phyloP scores from a whole-genome alignment of 1,140 invertebrate species.

The Stenopsyche tienmushanensis region DNA sequence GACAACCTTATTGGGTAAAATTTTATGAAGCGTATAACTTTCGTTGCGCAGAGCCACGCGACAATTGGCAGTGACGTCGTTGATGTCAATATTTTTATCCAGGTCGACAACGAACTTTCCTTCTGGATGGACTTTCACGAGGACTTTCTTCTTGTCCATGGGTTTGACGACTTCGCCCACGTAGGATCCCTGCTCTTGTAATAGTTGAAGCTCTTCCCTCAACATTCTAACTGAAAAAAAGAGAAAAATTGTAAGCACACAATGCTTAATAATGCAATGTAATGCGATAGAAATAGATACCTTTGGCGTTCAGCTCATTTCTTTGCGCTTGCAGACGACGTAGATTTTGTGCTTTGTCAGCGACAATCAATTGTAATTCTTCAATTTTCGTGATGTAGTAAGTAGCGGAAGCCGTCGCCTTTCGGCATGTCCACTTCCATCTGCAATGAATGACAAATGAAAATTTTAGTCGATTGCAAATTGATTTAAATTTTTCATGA shows the following conservation, averaged over 20 bases:
- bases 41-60: slow-evolving; percentile 97
- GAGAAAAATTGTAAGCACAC: background rate
- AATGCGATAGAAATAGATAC: too few species aligned
- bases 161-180: slow-evolving; percentile 99
- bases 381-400: slow-evolving; percentile 98
- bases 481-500: too few species aligned
- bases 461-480: too few species aligned
- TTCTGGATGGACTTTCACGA: slow-evolving; percentile 99
- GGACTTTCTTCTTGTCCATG: slow-evolving; percentile 99
- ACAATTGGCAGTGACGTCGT: slow-evolving; percentile 96
- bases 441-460: slow-evolving; percentile 55
- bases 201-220: slow-evolving; percentile 93
- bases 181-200: slow-evolving; percentile 99
- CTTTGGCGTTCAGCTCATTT: slow-evolving; percentile 99
- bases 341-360: slow-evolving; percentile 97
- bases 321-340: slow-evolving; percentile 96
- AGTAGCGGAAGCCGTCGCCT: slow-evolving; percentile 86
- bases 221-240: slow-evolving; percentile 83
- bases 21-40: slow-evolving; percentile 98
- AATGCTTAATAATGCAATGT: too few species aligned
- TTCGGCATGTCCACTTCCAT: slow-evolving; percentile 85
- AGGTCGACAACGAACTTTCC: slow-evolving; percentile 99
- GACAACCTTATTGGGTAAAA: slow-evolving; percentile 92
- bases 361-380: slow-evolving; percentile 91
- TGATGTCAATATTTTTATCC: slow-evolving; percentile 99